Percentiles rank a stretch among this genome's conserved stretches.
phyloP scores from a whole-genome alignment of 2,797 vertebrate genomes.

The Fratercula arctica region DNA sequence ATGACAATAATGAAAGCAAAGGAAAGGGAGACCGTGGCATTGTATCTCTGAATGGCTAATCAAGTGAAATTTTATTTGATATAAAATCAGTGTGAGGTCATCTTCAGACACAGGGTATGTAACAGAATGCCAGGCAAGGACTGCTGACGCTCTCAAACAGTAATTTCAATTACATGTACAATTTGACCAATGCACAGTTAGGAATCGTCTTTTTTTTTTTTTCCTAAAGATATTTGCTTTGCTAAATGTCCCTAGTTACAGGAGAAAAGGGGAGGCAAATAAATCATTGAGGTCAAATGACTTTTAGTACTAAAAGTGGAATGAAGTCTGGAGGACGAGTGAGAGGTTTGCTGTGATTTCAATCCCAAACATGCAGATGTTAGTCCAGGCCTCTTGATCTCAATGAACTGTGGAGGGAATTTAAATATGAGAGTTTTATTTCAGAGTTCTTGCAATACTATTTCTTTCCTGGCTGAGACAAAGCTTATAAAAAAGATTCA shows the following conservation, averaged over 20 bases:
- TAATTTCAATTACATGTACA: neutral
- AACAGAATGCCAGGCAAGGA: neutral
- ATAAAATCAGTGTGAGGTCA: neutral
- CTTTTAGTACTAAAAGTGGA: neutral
- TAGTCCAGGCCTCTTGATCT: neutral
- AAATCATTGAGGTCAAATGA: neutral
- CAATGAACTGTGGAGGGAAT: neutral
- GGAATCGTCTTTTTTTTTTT: too few species aligned
- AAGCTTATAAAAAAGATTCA: neutral
- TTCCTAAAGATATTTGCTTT: neutral
- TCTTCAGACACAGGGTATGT: neutral
- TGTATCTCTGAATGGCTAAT: neutral
- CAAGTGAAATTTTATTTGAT: neutral
- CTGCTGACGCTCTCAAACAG: neutral
- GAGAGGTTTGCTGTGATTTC: neutral
- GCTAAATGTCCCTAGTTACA: neutral
- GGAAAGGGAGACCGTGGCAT: neutral
- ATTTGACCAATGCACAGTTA: neutral
- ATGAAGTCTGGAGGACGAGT: neutral
- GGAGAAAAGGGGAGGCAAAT: neutral
- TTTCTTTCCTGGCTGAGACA: neutral
- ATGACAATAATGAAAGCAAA: neutral
- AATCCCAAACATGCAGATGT: neutral
- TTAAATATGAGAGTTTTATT: slow-evolving; percentile 1
- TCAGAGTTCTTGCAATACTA: neutral